Percentiles rank a stretch among this genome's conserved stretches.
Conservation (phyloP, 2,797 vertebrate species). For the Hydrolagus colliei region DNA sequence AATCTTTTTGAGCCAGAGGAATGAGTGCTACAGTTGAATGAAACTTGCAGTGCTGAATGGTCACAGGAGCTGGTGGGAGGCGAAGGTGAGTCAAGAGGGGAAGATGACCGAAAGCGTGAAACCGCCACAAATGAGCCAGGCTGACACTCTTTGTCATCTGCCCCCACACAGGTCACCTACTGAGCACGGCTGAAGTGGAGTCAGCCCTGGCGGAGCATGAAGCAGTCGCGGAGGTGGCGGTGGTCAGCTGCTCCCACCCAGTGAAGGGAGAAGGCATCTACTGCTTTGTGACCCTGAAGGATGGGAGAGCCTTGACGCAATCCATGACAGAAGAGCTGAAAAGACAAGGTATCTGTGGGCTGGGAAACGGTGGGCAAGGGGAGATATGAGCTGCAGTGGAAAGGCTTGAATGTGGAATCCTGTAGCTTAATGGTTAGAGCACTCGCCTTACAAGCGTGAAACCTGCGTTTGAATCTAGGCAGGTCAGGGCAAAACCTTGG, state of each 20-base stretch:
- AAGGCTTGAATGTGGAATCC: not conserved
- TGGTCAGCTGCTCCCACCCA: constrained; percentile 79
- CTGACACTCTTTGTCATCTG: not conserved
- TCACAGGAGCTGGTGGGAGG: no score
- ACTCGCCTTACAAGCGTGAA: no score
- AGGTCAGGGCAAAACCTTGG: no score
- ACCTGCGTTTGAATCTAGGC: no score
- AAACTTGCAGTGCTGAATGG: no score
- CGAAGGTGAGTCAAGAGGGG: no score
- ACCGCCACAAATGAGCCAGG: no score
- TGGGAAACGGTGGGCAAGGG: no score
- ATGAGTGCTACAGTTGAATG: no score
- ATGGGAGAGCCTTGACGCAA: constrained; percentile 65
- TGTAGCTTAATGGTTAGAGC: no score
- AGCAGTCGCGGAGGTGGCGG: constrained; percentile 75
- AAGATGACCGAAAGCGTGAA: no score
- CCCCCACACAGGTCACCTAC: constrained; percentile 56
- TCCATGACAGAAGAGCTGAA: constrained; percentile 70
- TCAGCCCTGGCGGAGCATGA: constrained; percentile 63
- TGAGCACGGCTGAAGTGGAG: constrained; percentile 71
- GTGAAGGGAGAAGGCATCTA: constrained; percentile 93
- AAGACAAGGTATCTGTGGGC: constrained; percentile 68
- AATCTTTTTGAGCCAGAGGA: no score
- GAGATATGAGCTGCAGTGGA: not conserved
- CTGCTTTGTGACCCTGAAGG: constrained; percentile 83